Evolutionary conservation across 2,797 vertebrate genomes (phyloP).

Genomic region (Coregonus sp.): DNA sequence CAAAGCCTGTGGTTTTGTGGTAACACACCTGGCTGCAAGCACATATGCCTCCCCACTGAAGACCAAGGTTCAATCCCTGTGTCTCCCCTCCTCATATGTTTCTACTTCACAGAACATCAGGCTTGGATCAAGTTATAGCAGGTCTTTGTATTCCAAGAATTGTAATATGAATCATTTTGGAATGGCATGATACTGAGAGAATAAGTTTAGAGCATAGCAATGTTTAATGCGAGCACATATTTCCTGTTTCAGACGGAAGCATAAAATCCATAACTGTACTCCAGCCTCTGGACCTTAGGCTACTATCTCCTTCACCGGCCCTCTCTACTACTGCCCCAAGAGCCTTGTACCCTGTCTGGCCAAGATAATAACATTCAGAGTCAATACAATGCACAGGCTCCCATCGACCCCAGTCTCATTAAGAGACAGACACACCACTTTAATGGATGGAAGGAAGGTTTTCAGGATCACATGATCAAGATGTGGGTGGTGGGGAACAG

Average conservation of each 20-base stretch:
- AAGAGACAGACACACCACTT: conserved; percentile 42
- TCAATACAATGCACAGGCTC: conserved; percentile 43
- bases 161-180: background rate
- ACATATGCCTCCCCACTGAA: too few relatives aligned
- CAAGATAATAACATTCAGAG: conserved; percentile 43
- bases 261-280: conserved; percentile 17
- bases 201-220: background rate
- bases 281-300: conserved; percentile 27
- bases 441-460: conserved; percentile 44
- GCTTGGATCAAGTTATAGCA: background rate
- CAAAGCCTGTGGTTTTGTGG: background rate
- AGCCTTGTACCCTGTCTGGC: conserved; percentile 25
- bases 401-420: conserved; percentile 49
- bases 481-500: conserved; percentile 15
- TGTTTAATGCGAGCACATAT: conserved; percentile 1
- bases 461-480: conserved; percentile 38
- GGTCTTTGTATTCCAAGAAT: background rate
- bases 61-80: too few relatives aligned
- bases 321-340: background rate
- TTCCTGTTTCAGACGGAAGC: conserved; percentile 7
- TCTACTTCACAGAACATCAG: background rate
- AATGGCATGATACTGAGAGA: background rate
- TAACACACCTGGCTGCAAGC: too few relatives aligned
- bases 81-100: too few relatives aligned
- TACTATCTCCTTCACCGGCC: conserved; percentile 13